Conservation (phyloP, 2,888 invertebrate genomes). For the Parochlus steinenii region DNA sequence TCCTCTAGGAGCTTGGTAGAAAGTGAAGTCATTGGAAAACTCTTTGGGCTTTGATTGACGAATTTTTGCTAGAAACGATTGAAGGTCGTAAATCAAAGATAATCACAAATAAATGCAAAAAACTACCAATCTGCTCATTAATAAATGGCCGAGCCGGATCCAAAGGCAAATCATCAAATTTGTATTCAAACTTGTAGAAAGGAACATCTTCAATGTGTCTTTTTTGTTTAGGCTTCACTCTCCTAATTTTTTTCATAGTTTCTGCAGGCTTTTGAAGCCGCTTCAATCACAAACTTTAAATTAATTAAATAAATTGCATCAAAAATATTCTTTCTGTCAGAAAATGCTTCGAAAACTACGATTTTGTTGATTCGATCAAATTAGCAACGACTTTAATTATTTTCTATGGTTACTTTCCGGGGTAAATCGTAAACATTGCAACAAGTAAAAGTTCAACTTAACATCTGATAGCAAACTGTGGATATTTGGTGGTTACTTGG, state of each 20-base stretch:
- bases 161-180: conserved; percentile 26
- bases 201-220: conserved; percentile 22
- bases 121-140: conserved; percentile 15
- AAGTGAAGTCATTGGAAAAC: conserved; percentile 9
- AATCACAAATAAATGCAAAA: neutral
- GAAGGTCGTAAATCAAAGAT: neutral
- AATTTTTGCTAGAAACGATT: conserved; percentile 7
- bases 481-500: too few relatives aligned
- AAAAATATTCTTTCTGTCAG: too few relatives aligned
- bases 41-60: conserved; percentile 11
- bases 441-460: too few relatives aligned
- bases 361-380: too few relatives aligned
- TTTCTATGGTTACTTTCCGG: too few relatives aligned
- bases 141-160: conserved; percentile 21
- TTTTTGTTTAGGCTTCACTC: neutral
- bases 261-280: too few relatives aligned
- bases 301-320: too few relatives aligned
- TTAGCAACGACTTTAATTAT: too few relatives aligned
- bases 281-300: too few relatives aligned
- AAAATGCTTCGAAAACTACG: too few relatives aligned
- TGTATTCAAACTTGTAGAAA: conserved; percentile 24
- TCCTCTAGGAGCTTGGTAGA: conserved; percentile 6
- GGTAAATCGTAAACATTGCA: too few relatives aligned
- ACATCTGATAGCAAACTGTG: too few relatives aligned
- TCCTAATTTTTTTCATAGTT: conserved; percentile 9